Conservation (phyloP, 1,140 invertebrate genomes). For the Microvelia longipes region DNA sequence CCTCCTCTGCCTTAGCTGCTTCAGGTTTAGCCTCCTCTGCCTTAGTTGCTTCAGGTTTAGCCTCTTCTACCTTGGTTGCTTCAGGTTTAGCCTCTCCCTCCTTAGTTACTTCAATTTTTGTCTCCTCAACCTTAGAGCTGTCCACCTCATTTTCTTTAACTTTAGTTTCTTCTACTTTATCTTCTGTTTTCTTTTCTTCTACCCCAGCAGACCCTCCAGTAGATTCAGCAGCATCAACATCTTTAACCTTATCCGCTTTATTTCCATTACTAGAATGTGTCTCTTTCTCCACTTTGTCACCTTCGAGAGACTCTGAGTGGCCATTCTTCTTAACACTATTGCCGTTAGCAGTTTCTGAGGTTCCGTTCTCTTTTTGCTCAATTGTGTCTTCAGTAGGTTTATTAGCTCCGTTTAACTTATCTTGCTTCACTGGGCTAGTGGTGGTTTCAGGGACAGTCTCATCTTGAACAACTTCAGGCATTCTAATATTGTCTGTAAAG, state of each 20-base stretch:
- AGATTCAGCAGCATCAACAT: no score
- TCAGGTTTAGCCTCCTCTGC: neutral
- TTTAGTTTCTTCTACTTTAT: neutral
- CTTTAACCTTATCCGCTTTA: neutral
- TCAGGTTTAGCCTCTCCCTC: neutral
- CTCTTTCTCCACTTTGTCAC: neutral
- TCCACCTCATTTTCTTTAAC: neutral
- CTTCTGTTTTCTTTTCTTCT: neutral
- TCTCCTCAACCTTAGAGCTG: neutral
- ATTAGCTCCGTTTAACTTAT: neutral
- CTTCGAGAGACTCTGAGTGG: neutral
- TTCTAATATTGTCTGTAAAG: neutral
- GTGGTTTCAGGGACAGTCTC: neutral
- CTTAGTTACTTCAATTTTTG: neutral
- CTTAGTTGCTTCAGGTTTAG: neutral
- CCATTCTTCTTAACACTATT: neutral
- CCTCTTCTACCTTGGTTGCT: neutral
- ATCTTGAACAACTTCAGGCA: constrained; percentile 13
- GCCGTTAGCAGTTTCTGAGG: neutral
- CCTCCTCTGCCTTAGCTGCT: neutral
- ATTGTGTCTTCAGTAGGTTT: neutral
- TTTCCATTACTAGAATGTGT: neutral
- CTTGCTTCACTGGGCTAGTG: neutral
- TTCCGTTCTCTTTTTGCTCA: neutral
- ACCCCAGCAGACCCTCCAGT: neutral